Evolutionary conservation across 2,113 vertebrate genomes (phyloP), one percentile per base, ranked within the genome.

Genomic region (Piaya cayana): DNA sequence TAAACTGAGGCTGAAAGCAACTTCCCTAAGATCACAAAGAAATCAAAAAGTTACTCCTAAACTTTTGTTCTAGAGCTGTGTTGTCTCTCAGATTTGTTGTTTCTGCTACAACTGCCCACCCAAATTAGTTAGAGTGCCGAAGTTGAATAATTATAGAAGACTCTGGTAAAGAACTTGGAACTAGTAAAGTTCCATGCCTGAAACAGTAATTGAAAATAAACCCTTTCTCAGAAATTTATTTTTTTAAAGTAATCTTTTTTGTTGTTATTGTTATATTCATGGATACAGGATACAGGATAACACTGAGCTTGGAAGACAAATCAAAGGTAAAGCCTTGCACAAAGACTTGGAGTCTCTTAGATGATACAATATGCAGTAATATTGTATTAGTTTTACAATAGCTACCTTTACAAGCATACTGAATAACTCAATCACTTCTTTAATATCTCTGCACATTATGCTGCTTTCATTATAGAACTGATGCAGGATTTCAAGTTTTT

Each of bases 401-500:
- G 14, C 32, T 77, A 53, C 78, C 86, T 88, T 92, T 90, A 86
- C 5, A 26, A 82, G 45, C 83, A 93, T 71, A 71, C 83, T 86
- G 82, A 96, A 96, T 79, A 92, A 96, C 18, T 79, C 68, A 4
- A 80, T 80, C 69, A 59, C 53, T 55, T 91, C 88, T 92, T 82
- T 74, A 96, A 92, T 95, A 91, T 68, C 62, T 72, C 80, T 78
- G 36, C 42, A 92, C 63, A 69, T 94, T 92, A 82, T 87, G 70
- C 83, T 78, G 64, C 27, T 92, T 95, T 93, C 94, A 84, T 95
- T 94, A 81, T 6, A 90, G 50, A 30, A 69, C 19, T 60, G 25
- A 76, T 92, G 26, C 85, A 91, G 77, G 25, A n/a, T 90, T 93
- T 96, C 32, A 55, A 55, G 20, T 52, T 64, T 97, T 97, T 96